phyloP scores from a whole-genome alignment of 37 sponge, comb jelly and placozoan genomes.

The Agelas oroides region DNA sequence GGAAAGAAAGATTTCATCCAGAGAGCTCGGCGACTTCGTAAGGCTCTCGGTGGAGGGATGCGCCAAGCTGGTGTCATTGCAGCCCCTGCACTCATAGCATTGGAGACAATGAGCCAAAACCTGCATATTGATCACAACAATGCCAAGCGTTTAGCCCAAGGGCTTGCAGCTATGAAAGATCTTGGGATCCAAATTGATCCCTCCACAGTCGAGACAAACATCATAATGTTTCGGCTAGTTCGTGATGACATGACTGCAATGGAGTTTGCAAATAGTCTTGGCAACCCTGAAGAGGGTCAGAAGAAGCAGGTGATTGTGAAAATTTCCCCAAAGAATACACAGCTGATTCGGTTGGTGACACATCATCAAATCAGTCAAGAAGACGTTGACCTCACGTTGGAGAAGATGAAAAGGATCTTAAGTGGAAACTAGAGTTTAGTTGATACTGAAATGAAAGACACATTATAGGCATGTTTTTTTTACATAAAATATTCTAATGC shows the following conservation, averaged over 20 bases:
- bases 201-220: conserved; percentile 64
- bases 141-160: conserved; percentile 56
- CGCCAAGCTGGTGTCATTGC: conserved; percentile 83
- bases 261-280: conserved; percentile 44
- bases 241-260: conserved; percentile 22
- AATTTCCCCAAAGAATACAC: conserved; percentile 3
- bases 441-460: too few relatives aligned
- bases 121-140: conserved; percentile 73
- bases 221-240: conserved; percentile 51
- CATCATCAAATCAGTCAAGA: conserved; percentile 56
- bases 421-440: too few relatives aligned
- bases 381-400: conserved; percentile 40
- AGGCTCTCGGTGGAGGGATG: conserved; percentile 84
- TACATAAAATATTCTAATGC: too few relatives aligned
- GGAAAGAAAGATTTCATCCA: conserved; percentile 73
- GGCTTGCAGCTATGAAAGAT: conserved; percentile 40
- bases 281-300: background rate
- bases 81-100: conserved; percentile 75
- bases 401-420: conserved; percentile 36
- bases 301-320: background rate
- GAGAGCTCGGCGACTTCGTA: conserved; percentile 50
- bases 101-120: conserved; percentile 47
- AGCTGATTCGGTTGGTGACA: conserved; percentile 32
- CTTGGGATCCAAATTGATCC: conserved; percentile 61
- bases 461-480: too few relatives aligned